phyloP scores from a whole-genome alignment of 2,888 invertebrate genomes.

The Sesia bembeciformis region DNA sequence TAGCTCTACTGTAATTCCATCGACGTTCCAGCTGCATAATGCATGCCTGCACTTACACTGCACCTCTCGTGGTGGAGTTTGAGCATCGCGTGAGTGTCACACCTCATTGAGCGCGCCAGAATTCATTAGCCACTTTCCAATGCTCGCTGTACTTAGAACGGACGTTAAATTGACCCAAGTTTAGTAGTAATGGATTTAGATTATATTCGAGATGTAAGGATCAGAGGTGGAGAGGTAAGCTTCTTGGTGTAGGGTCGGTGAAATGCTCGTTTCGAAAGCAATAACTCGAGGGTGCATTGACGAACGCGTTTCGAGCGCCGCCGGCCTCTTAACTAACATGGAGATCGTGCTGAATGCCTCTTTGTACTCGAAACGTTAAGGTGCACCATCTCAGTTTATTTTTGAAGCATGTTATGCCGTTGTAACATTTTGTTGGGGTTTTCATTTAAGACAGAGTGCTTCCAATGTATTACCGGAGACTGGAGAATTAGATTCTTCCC shows the following conservation, averaged over 20 bases:
- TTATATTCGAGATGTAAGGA: neutral
- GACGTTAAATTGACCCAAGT: too few relatives aligned
- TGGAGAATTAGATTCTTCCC: too few relatives aligned
- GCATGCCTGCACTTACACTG: conserved; percentile 54
- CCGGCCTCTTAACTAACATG: conserved; percentile 49
- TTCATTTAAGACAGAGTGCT: too few relatives aligned
- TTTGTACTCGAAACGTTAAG: conserved; percentile 27
- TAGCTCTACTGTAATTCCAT: conserved; percentile 31
- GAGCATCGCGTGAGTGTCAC: conserved; percentile 21
- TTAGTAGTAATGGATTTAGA: neutral
- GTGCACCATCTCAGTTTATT: neutral
- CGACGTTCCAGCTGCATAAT: conserved; percentile 49
- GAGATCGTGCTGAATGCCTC: conserved; percentile 51
- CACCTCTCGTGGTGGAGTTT: conserved; percentile 28
- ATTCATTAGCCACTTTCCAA: neutral
- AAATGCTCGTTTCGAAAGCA: conserved; percentile 39
- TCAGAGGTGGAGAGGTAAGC: neutral
- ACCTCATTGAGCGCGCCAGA: conserved; percentile 16
- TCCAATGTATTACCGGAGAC: too few relatives aligned
- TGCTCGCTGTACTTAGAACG: neutral
- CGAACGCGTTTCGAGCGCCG: conserved; percentile 56
- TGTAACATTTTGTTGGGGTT: too few relatives aligned
- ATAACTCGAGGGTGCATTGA: conserved; percentile 60
- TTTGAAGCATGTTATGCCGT: neutral
- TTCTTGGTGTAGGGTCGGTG: neutral